Evolutionary conservation across 2,113 vertebrate genomes (phyloP), one percentile per base, ranked within the genome.

Genomic region (Chrysochloris asiatica): DNA sequence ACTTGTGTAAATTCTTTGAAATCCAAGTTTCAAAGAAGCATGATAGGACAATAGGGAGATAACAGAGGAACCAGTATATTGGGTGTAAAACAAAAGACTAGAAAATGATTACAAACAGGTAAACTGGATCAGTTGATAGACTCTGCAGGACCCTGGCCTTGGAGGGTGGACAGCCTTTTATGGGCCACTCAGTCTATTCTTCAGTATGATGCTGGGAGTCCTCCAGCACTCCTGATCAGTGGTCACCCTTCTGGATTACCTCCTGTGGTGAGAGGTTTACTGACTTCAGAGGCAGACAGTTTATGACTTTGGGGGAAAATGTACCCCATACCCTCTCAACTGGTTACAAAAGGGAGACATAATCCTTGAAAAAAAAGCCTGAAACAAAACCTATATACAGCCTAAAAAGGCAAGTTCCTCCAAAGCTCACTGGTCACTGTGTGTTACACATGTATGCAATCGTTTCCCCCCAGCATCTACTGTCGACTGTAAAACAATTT

Each of bases 1-100:
- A 78, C 17, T 65, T n/a, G 85, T 78, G 10, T 87, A 86, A 90
- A 90, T 43, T 88, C 76, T 83, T 83, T 93, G 78, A 75, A 96
- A 86, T 47, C 36, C 12, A 19, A 16, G 24, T 81, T 90, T 86
- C 76, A 89, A 81, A 91, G 82, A 59, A 93, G 19, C 56, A 88
- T 9, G 48, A 38, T 50, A 14, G 33, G 75, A 43, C 54, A n/a
- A n/a, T n/a, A n/a, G n/a, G n/a, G 36, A 82, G 72, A 95, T 82
- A 26, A 75, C 45, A 92, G 69, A 89, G 91, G 24, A 78, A 83
- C 12, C 61, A 65, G 71, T 94, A 67, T 33, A 69, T 81, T 79
- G 30, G 24, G 33, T 93, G 7, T 41, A 45, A 41, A 89, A 89
- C 14, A 12, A 17, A 52, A 95, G 91, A 71, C 4, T 48, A 73